Evolutionary conservation across 2,888 invertebrate genomes (phyloP).

Genomic region (Neoscelio sp.): DNA sequence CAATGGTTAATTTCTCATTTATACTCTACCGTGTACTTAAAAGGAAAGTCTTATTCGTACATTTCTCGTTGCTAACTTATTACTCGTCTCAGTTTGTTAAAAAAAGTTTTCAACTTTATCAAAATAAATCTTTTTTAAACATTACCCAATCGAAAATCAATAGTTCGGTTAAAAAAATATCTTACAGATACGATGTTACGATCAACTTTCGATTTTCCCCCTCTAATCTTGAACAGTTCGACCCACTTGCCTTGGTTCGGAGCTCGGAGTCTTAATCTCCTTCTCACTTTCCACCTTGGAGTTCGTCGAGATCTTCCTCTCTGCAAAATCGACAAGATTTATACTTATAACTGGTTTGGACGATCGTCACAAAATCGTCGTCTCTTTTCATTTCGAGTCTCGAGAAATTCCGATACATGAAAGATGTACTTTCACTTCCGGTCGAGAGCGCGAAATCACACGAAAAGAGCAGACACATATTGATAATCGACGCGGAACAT

Average conservation of each 20-base stretch:
- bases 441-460: constrained; percentile 30
- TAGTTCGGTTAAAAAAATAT: constrained; percentile 13
- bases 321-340: constrained; percentile 70
- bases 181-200: constrained; percentile 28
- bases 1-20: constrained; percentile 47
- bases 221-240: constrained; percentile 65
- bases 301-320: constrained; percentile 76
- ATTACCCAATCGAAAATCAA: no score
- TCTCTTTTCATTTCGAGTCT: constrained; percentile 11
- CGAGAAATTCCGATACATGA: constrained; percentile 32
- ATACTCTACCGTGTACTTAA: constrained; percentile 4
- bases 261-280: constrained; percentile 75
- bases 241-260: constrained; percentile 79
- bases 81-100: no score
- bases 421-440: constrained; percentile 62
- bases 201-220: constrained; percentile 71
- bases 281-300: constrained; percentile 79
- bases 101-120: no score
- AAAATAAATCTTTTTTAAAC: no score
- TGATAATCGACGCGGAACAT: constrained; percentile 44
- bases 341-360: constrained; percentile 31
- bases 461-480: constrained; percentile 30
- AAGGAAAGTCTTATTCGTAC: constrained; percentile 29
- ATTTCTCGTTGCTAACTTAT: not conserved
- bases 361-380: constrained; percentile 34